Evolutionary conservation across 2,113 vertebrate species (phyloP), one percentile per base, ranked within the genome.

Genomic region (Siphamia tubifer): DNA sequence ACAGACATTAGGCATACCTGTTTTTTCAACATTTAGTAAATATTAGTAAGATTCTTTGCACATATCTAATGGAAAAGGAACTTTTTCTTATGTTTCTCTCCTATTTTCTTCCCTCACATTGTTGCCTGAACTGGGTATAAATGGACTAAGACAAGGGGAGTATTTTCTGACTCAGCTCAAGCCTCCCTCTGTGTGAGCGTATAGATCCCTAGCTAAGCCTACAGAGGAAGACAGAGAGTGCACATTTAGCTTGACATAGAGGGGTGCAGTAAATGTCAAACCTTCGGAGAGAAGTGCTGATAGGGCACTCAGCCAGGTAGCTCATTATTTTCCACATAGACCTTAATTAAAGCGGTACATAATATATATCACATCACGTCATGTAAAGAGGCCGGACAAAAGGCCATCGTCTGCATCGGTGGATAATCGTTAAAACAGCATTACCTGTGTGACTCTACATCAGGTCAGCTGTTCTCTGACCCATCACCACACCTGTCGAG

Each of bases 181-280:
- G 8, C 8, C 12, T 27, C 39, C 19, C 2, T 2, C 8, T 34
- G 8, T 16, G 9, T 25, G 30, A 24, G 21, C 12, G 52, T n/a
- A 5, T 27, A 56, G 20, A 17, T 16, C 13, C 3, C 39, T 45
- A 43, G 20, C 58, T 49, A 35, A 42, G 47, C 52, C 19, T 45
- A 49, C 42, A 35, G n/a, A 43, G 3, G 35, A 64, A 67, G 38
- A 68, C 34, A 49, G 55, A 27, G 9, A 44, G 19, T 6, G 28
- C 39, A 47, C 52, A 43, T 32, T 80, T 58, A 62, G n/a, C 44
- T 44, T 31, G 1, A 48, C 60, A 48, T 12, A 20, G 24, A 49
- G 20, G 45, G 51, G 57, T 61, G 56, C 52, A 49, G 60, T 71
- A 87, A 87, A 88, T 88, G 84, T 87, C 84, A 90, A 67, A 61